These are phyloP conservation scores for Heliconius melpomene DNA, from an alignment of 1,140 invertebrate species.

Conservation along the genomic window DNA sequence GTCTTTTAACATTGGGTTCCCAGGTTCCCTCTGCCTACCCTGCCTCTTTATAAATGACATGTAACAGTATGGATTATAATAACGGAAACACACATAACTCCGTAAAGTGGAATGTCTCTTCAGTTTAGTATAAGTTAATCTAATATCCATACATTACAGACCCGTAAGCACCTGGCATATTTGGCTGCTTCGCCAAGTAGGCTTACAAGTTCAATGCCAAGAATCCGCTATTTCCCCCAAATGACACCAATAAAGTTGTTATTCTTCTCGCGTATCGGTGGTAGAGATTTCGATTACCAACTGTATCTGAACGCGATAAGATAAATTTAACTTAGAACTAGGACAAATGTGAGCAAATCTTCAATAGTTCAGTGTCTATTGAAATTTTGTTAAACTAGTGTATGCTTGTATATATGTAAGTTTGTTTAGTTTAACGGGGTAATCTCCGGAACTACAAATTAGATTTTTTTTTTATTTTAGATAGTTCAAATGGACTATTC, in stretches of 20 bases:
- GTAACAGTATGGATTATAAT: conserved; percentile 8
- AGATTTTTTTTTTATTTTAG: too few species aligned
- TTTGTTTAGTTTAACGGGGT: too few species aligned
- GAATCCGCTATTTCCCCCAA: conserved; percentile 56
- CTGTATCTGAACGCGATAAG: conserved; percentile 8
- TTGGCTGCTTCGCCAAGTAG: conserved; percentile 68
- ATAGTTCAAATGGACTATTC: too few species aligned
- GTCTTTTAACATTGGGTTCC: too few species aligned
- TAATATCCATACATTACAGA: conserved; percentile 22
- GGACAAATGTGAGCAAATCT: neutral
- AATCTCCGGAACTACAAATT: too few species aligned
- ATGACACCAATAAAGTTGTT: conserved; percentile 47
- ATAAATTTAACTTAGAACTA: neutral
- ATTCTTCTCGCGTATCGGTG: conserved; percentile 45
- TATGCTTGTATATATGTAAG: neutral
- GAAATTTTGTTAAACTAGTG: neutral
- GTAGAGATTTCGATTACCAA: conserved; percentile 32
- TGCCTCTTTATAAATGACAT: too few species aligned
- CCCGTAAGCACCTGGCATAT: conserved; percentile 46
- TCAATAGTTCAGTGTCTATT: neutral
- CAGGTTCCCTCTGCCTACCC: too few species aligned
- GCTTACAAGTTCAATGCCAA: conserved; percentile 71
- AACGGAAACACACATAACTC: conserved; percentile 3
- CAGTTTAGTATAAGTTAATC: conserved; percentile 28
- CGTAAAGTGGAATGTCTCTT: conserved; percentile 17